Evolutionary conservation across 2,888 invertebrate genomes (phyloP).

Genomic region (Schrankia costaestrigalis): DNA sequence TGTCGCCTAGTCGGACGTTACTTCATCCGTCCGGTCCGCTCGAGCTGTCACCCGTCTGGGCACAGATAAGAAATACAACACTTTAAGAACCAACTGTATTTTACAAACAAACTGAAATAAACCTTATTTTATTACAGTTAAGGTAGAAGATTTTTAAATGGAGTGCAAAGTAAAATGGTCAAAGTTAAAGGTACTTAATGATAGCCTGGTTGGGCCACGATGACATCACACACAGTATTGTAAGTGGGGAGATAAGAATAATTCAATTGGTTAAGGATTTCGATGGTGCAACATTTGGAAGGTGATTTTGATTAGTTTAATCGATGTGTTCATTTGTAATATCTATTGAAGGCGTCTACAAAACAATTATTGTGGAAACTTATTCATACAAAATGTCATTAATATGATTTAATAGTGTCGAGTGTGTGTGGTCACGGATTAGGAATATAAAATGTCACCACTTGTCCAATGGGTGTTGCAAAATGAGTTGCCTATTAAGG

Average conservation of each 20-base stretch:
- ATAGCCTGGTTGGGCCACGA: constrained; percentile 54
- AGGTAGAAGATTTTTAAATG: constrained; percentile 1
- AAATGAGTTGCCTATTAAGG: no score
- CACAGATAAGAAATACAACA: constrained; percentile 51
- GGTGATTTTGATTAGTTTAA: constrained; percentile 35
- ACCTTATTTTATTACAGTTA: constrained; percentile 5
- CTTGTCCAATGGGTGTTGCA: no score
- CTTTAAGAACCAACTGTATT: constrained; percentile 9
- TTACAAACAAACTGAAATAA: no score
- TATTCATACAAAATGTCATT: no score
- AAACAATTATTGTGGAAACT: no score
- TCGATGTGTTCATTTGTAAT: constrained; percentile 23
- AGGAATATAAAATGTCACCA: no score
- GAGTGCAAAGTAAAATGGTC: constrained; percentile 19
- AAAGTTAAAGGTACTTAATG: constrained; percentile 58
- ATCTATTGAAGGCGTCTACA: neutral
- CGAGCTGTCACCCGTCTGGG: constrained; percentile 57
- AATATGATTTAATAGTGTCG: no score
- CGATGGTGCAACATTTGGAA: constrained; percentile 46
- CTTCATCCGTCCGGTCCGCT: constrained; percentile 44
- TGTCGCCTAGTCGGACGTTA: constrained; percentile 39
- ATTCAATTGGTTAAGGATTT: constrained; percentile 53
- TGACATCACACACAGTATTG: constrained; percentile 63
- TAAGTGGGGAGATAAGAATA: constrained; percentile 60
- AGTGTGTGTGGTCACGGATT: no score